Conservation (phyloP, 2,113 vertebrate genomes). For the Lophius piscatorius region DNA sequence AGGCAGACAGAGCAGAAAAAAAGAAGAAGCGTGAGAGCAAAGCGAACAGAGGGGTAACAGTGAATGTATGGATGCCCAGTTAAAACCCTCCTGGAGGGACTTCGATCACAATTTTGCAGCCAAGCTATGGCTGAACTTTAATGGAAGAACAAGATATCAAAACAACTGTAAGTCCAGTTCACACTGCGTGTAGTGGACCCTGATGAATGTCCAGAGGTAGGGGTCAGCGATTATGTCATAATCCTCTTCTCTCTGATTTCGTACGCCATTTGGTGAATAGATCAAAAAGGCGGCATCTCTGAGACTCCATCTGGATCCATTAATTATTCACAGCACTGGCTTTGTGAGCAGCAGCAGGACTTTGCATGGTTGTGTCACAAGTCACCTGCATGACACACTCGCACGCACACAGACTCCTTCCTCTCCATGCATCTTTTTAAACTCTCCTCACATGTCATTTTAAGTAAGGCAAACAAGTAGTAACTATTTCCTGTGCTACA, state of each 20-base stretch:
- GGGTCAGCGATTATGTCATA: constrained; percentile 44
- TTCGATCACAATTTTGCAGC: background rate
- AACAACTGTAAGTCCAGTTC: background rate
- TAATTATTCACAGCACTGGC: constrained; percentile 59
- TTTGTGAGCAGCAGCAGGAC: constrained; percentile 26
- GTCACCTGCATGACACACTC: constrained; percentile 16
- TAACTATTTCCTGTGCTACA: no score
- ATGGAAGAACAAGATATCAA: background rate
- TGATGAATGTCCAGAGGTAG: constrained; percentile 26
- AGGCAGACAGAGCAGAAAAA: no score
- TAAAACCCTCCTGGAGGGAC: background rate
- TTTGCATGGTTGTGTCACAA: constrained; percentile 13
- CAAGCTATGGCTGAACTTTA: constrained; percentile 1
- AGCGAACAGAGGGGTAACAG: background rate
- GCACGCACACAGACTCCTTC: background rate
- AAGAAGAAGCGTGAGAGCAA: no score
- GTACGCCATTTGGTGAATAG: constrained; percentile 15
- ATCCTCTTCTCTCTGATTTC: constrained; percentile 23
- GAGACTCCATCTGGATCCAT: constrained; percentile 48
- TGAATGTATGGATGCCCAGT: background rate
- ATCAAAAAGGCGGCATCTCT: constrained; percentile 41
- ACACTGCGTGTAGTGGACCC: background rate
- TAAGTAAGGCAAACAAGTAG: no score
- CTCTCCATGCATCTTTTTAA: background rate
- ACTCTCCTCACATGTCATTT: no score